These are phyloP conservation scores for Plestiodon gilberti DNA, from an alignment of 2,113 vertebrate species.

Conservation along the genomic window DNA sequence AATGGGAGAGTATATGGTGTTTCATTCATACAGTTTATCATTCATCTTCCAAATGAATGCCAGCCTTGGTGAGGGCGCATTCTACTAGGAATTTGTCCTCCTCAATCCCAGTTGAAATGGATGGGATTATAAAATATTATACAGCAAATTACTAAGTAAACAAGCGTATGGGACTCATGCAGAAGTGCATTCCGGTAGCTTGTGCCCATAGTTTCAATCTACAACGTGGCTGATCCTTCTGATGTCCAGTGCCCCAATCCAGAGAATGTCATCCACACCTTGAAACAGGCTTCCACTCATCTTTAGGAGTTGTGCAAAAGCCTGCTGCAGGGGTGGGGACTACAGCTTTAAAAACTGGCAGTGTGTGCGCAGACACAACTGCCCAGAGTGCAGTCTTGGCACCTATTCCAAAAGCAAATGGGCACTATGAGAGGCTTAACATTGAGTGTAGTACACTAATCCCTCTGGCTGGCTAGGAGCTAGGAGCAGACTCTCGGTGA, in stretches of 20 bases:
- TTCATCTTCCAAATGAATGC: neutral
- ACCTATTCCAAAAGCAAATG: neutral
- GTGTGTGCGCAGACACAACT: neutral
- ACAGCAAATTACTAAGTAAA: neutral
- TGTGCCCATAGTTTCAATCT: neutral
- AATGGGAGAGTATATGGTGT: neutral
- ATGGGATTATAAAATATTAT: neutral
- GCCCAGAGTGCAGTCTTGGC: neutral
- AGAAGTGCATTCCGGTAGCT: neutral
- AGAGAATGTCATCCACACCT: neutral
- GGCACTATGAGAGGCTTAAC: neutral
- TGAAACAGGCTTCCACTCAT: neutral
- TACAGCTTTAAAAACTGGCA: neutral
- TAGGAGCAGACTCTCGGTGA: no score
- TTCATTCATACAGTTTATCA: neutral
- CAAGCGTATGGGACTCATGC: neutral
- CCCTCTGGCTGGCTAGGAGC: no score
- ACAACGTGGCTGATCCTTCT: neutral
- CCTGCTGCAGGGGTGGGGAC: neutral
- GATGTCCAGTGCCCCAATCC: neutral
- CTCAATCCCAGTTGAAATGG: neutral
- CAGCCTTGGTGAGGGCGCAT: neutral
- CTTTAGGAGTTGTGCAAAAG: neutral
- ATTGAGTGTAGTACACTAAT: no score
- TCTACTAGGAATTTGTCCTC: neutral